These are phyloP conservation scores for Drosophila demipolita DNA, from an alignment of 2,888 invertebrate species.

Conservation along the genomic window DNA sequence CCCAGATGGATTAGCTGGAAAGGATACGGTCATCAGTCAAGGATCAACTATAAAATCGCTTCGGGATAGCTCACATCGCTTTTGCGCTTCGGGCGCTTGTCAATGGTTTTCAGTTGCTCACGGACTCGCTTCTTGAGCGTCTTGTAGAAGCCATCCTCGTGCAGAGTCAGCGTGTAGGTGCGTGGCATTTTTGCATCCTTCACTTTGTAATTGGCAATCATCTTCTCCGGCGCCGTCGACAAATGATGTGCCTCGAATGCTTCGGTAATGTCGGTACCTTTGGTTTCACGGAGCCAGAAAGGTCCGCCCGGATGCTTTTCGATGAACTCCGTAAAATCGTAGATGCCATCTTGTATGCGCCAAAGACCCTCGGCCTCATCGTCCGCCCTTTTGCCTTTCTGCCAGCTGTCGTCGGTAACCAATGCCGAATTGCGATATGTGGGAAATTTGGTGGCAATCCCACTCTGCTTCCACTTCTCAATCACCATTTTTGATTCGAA, in stretches of 20 bases:
- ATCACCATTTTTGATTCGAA: slow-evolving; percentile 61
- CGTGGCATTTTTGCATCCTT: slow-evolving; percentile 88
- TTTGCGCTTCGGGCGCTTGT: slow-evolving; percentile 81
- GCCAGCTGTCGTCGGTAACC: slow-evolving; percentile 86
- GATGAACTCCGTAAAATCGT: slow-evolving; percentile 93
- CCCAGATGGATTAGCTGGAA: slow-evolving; percentile 83
- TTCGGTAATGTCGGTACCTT: slow-evolving; percentile 93
- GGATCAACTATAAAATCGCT: not conserved
- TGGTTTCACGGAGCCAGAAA: slow-evolving; percentile 90
- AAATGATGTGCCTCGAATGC: slow-evolving; percentile 91
- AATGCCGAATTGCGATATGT: slow-evolving; percentile 81
- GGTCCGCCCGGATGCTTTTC: slow-evolving; percentile 93
- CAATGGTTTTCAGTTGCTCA: slow-evolving; percentile 87
- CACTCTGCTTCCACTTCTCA: slow-evolving; percentile 81
- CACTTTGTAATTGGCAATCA: slow-evolving; percentile 89
- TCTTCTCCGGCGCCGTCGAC: slow-evolving; percentile 86
- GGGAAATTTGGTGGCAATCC: slow-evolving; percentile 84
- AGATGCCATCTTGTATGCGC: slow-evolving; percentile 91
- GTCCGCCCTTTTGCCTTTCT: slow-evolving; percentile 88
- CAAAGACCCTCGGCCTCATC: slow-evolving; percentile 92
- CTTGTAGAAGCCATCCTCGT: slow-evolving; percentile 90
- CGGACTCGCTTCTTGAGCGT: slow-evolving; percentile 88
- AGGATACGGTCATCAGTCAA: not conserved
- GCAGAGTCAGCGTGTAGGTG: slow-evolving; percentile 90
- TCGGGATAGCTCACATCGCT: slow-evolving; percentile 81